Base-by-base conservation (phyloP, 2,797 vertebrate genomes). In the Sciurus carolinensis region DNA sequence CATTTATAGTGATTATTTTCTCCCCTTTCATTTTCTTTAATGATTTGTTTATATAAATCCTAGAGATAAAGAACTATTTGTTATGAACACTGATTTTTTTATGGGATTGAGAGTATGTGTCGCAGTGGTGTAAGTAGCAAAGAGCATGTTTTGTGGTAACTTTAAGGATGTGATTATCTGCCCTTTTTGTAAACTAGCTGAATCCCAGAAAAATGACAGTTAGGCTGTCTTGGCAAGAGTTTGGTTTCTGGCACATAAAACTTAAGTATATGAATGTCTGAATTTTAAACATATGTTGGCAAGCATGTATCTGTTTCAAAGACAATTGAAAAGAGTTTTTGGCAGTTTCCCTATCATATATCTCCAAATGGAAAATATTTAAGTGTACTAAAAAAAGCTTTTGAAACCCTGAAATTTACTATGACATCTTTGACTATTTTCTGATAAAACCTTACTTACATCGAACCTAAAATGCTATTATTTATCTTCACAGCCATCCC, bases 341-440 rank as follows among this genome's bases (percentile, higher is more conserved):
- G 82, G 64, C 54, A 91, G 3, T 94, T 90, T 82, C 33, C 44
- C 77, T 17, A 71, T 33, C 15, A 4, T 90, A 30, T 76, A 62
- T 96, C 39, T 91, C 8, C 15, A 94, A 71, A 36, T 86, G n/a
- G 39, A 73, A 73, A 87, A 71, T 87, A 59, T 76, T 69, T 85
- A 81, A 85, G 7, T 86, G 42, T 89, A 30, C 76, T 91, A 50
- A 80, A 73, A 73, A 92, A 92, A 79, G 12, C 2, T 59, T 93
- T 96, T 81, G 85, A 87, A 87, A 92, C 64, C 15, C 24, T 96
- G 57, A 96, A 90, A 75, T 88, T 50, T 91, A 7, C 33, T 93
- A 20, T 86, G 44, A 84, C 20, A 18, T 92, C 30, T 82, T 80
- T 77, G 13, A 90, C 33, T 94, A 0, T 66, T 59, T 85, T 92